phyloP scores from a whole-genome alignment of 2,113 vertebrate species.

The Aviceda subcristata region DNA sequence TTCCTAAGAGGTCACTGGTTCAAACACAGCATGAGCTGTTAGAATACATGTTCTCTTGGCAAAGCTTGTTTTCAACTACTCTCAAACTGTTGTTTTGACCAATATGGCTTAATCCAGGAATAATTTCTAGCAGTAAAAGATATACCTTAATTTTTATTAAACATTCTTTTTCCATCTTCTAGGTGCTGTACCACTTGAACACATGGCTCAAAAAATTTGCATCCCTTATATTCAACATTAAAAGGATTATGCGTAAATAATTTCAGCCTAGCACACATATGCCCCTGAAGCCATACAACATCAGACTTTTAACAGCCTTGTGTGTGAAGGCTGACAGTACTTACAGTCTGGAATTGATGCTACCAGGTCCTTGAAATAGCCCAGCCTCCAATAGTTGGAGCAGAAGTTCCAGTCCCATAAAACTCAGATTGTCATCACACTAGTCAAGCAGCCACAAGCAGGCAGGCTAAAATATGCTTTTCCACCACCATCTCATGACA shows the following conservation, averaged over 20 bases:
- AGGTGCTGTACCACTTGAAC: not conserved
- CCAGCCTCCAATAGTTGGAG: not conserved
- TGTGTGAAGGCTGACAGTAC: not conserved
- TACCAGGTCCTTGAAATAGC: not conserved
- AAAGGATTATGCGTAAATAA: not conserved
- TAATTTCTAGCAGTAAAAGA: not conserved
- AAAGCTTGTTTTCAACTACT: not conserved
- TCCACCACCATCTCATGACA: not conserved
- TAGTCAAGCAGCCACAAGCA: not conserved
- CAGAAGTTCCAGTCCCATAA: not conserved
- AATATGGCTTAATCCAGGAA: not conserved
- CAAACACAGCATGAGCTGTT: not conserved
- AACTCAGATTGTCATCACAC: not conserved
- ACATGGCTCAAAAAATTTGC: not conserved
- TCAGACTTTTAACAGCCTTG: not conserved
- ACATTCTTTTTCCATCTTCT: not conserved
- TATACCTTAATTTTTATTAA: not conserved
- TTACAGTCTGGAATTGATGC: not conserved
- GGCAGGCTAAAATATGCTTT: not conserved
- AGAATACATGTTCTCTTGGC: not conserved
- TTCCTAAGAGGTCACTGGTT: not conserved
- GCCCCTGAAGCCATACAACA: not conserved
- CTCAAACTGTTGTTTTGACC: not conserved
- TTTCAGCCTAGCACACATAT: not conserved
- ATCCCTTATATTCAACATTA: not conserved